phyloP scores from a whole-genome alignment of 1,140 invertebrate genomes.

The Monochamus saltuarius region DNA sequence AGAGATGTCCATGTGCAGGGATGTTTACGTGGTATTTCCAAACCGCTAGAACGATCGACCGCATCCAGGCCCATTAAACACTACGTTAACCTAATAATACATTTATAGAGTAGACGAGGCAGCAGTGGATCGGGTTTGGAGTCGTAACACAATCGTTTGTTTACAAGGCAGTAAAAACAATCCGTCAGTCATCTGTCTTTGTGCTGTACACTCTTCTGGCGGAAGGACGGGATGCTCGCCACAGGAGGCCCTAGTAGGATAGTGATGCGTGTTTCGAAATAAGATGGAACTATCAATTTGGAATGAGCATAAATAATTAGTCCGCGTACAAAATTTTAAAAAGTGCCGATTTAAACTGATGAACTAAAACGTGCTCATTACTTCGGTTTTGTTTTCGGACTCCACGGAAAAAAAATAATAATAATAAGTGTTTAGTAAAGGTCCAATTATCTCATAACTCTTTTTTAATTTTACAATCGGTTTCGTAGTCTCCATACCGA shows the following conservation, averaged over 20 bases:
- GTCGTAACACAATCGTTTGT: conserved; percentile 44
- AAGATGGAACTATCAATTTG: too few species aligned
- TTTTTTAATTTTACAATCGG: too few species aligned
- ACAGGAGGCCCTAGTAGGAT: not conserved
- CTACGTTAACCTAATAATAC: conserved; percentile 37
- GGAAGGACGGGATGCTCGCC: conserved; percentile 7
- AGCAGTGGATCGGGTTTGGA: conserved; percentile 1
- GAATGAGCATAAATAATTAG: too few species aligned
- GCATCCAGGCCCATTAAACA: conserved; percentile 37
- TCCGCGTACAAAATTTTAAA: too few species aligned
- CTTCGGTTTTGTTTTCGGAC: too few species aligned
- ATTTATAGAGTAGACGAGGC: conserved; percentile 20
- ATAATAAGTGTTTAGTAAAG: too few species aligned
- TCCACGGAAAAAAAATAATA: too few species aligned
- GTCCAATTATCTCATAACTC: too few species aligned
- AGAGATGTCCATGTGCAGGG: not conserved
- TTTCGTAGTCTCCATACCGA: too few species aligned
- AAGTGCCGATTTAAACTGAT: too few species aligned
- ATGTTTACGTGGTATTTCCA: conserved; percentile 31
- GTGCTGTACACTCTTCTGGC: conserved; percentile 28
- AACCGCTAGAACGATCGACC: conserved; percentile 35
- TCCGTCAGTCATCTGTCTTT: conserved; percentile 50
- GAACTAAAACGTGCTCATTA: too few species aligned
- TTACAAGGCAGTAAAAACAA: conserved; percentile 51
- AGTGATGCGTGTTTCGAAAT: too few species aligned